Evolutionary conservation across 1,140 invertebrate species (phyloP), one percentile per base, ranked within the genome.

Genomic region (Pseudomyrmex flavicornis): DNA sequence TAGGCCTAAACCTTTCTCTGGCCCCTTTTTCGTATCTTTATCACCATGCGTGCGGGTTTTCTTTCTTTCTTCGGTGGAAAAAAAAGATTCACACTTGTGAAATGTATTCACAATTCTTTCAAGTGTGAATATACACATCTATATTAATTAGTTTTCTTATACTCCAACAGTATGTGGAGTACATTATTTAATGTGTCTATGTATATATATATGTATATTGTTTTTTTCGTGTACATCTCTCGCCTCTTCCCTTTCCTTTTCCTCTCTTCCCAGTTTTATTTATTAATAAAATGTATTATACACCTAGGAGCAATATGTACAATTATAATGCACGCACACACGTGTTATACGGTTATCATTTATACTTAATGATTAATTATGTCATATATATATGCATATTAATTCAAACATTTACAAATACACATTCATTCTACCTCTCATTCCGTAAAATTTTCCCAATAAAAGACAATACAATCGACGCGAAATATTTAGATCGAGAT

Each of bases 261-360:
- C n/a, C 10, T 52, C 44, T 56, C 15, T 17, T 66, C n/a, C 4
- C 20, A 13, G 9, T 12, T 76, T 50, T 20, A 2, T 63, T 75
- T 9, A 10, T 20, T 22, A 65, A 79, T 46, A 50, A 77, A 77
- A 76, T 46, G 58, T 15, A 75, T 10, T 26, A 22, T 44, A 72
- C 20, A 58, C 56, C 46, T 61, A 63, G 22, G 48, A 82, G 48
- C 48, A 73, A 82, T 75, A 75, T 82, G 12, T 82, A 82, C 79
- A 82, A 4, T 22, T 13, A 59, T 44, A 35, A 35, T 7, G 35
- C 35, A 35, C 35, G 59, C 58, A 74, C 48, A 58, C 48, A 70
- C 61, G n/a, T 22, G 44, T 76, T 54, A 50, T 26, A 70, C 54
- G 54, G 70, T 69, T 58, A 44, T 59, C 54, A 59, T 35, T 44